phyloP scores from a whole-genome alignment of 2,797 vertebrate genomes.

The Helostoma temminkii region DNA sequence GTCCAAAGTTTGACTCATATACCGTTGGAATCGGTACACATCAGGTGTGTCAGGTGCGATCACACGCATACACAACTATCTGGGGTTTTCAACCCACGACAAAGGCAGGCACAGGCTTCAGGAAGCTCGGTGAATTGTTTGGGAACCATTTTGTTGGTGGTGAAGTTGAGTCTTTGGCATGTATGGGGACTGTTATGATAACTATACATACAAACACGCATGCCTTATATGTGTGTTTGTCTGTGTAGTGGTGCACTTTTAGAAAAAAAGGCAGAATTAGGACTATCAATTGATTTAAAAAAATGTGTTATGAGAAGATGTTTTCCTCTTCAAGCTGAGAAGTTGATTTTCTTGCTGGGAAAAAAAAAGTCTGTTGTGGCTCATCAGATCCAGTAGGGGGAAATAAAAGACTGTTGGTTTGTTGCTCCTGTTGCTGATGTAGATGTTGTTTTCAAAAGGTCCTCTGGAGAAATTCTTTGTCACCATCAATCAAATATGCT shows the following conservation, averaged over 20 bases:
- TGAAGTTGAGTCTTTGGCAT: constrained; percentile 92
- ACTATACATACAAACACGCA: constrained; percentile 66
- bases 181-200: constrained; percentile 76
- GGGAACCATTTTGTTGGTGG: constrained; percentile 57
- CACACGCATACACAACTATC: constrained; percentile 20
- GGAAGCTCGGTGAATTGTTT: constrained; percentile 72
- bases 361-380: constrained; percentile 62
- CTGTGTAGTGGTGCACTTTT: constrained; percentile 34
- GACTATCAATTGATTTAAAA: constrained; percentile 36
- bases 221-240: constrained; percentile 37
- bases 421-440: constrained; percentile 18
- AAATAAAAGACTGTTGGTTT: constrained; percentile 37
- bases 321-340: constrained; percentile 25
- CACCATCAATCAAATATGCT: constrained; percentile 63
- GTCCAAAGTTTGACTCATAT: constrained; percentile 31
- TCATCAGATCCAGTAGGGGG: constrained; percentile 62
- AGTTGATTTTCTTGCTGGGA: constrained; percentile 47
- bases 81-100: constrained; percentile 45
- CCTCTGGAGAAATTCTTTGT: constrained; percentile 63
- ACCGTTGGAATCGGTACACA: constrained; percentile 16
- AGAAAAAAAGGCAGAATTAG: constrained; percentile 34
- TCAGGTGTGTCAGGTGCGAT: constrained; percentile 5
- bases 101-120: constrained; percentile 79
- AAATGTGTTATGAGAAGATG: constrained; percentile 37
- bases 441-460: constrained; percentile 58